A percentile compares a stretch with the other conserved stretches of the same genome.
phyloP scores from a whole-genome alignment of 1,140 invertebrate genomes.

The Eriocheir sinensis region DNA sequence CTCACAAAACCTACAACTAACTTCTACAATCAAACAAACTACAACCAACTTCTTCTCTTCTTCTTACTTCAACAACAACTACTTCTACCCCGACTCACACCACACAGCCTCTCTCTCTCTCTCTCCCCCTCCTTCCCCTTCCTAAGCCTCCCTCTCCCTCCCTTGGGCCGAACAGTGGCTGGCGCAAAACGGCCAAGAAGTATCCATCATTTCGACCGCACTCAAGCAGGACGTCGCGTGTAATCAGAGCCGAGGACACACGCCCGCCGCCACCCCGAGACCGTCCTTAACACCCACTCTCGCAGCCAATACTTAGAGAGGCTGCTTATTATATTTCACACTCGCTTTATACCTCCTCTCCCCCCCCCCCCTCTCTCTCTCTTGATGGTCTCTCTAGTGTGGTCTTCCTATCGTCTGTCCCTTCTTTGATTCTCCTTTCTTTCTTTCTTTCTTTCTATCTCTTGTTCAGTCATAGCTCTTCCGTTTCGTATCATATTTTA shows the following conservation, averaged over 20 bases:
- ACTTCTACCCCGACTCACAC: too few species aligned
- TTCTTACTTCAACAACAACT: too few species aligned
- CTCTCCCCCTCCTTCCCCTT: neutral
- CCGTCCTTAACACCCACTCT: neutral
- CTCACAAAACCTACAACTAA: too few species aligned
- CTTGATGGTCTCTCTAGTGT: neutral
- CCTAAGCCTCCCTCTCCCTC: neutral
- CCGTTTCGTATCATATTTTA: neutral
- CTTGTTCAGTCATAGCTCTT: neutral
- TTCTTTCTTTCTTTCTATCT: neutral
- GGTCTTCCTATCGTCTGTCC: neutral
- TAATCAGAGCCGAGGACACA: neutral
- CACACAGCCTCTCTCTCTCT: too few species aligned
- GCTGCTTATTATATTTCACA: neutral
- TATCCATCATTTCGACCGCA: neutral
- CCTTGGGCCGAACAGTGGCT: conserved; percentile 5
- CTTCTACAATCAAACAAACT: too few species aligned
- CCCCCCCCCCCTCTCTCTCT: neutral
- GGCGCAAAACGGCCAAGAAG: neutral
- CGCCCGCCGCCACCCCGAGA: neutral
- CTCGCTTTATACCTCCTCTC: neutral
- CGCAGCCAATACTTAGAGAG: neutral
- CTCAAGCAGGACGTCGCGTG: neutral
- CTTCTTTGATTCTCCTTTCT: neutral
- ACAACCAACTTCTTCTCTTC: too few species aligned